A percentile compares a stretch with the other conserved stretches of the same genome.
phyloP scores from a whole-genome alignment of 2,888 invertebrate genomes.

The Meteorus colon region DNA sequence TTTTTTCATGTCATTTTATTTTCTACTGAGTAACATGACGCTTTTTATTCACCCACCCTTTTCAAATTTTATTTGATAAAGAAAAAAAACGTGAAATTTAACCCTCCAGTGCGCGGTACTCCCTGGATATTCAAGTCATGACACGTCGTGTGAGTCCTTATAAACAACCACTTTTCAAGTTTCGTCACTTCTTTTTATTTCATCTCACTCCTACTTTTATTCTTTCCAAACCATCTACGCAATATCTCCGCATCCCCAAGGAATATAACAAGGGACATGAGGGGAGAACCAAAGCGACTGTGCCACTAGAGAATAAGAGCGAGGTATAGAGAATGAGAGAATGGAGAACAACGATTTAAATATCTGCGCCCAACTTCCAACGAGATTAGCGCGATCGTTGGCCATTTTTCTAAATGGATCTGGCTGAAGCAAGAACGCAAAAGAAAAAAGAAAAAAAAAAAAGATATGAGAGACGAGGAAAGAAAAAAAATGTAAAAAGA shows the following conservation, averaged over 20 bases:
- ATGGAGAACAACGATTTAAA: neutral
- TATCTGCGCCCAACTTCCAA: too few species aligned
- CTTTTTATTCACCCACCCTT: slow-evolving; percentile 27
- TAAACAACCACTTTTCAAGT: slow-evolving; percentile 52
- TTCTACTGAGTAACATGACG: neutral
- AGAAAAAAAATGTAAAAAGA: neutral
- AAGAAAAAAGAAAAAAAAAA: too few species aligned
- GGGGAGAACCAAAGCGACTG: neutral
- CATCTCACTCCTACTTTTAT: neutral
- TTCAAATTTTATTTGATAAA: slow-evolving; percentile 56
- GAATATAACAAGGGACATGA: neutral
- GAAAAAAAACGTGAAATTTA: slow-evolving; percentile 50
- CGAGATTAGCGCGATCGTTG: too few species aligned
- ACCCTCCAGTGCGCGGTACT: slow-evolving; percentile 44
- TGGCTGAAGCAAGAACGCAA: too few species aligned
- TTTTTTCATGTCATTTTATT: slow-evolving; percentile 2
- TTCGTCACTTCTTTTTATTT: slow-evolving; percentile 26
- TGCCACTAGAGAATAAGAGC: neutral
- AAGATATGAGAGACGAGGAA: neutral
- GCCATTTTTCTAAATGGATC: too few species aligned
- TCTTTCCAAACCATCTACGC: neutral
- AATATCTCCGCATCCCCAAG: slow-evolving; percentile 1
- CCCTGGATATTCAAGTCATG: neutral
- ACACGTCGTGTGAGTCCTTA: slow-evolving; percentile 42
- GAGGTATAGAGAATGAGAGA: neutral